Conservation (phyloP, 2,888 invertebrate species). For the Spisula subtruncata region DNA sequence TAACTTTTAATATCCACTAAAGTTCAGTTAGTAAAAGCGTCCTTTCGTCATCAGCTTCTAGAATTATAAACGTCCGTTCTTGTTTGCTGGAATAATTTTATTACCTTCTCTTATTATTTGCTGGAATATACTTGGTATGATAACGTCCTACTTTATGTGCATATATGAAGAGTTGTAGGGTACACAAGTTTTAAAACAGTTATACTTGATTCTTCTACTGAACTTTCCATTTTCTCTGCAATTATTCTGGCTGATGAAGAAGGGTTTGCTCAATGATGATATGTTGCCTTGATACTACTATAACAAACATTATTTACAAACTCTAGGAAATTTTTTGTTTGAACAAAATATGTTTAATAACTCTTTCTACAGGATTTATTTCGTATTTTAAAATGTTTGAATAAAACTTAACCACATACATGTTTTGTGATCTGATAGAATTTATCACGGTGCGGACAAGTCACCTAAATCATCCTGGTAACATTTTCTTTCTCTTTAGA, state of each 20-base stretch:
- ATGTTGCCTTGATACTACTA: background rate
- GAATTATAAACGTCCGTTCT: background rate
- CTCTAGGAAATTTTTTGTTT: too few species aligned
- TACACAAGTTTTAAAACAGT: too few species aligned
- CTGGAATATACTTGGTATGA: too few species aligned
- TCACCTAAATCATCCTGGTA: slow-evolving; percentile 51
- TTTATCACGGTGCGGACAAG: slow-evolving; percentile 63
- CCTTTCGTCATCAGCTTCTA: background rate
- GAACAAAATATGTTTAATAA: too few species aligned
- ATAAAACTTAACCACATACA: slow-evolving; percentile 19
- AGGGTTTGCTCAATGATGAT: background rate
- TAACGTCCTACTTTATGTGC: too few species aligned
- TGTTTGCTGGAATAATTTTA: background rate
- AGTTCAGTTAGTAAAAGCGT: background rate
- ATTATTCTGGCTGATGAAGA: background rate
- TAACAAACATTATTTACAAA: too few species aligned
- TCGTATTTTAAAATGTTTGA: slow-evolving; percentile 19
- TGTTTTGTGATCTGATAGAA: slow-evolving; percentile 55
- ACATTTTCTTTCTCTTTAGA: slow-evolving; percentile 46
- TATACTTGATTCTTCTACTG: too few species aligned
- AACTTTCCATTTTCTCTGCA: background rate
- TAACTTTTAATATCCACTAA: background rate
- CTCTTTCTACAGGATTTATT: background rate
- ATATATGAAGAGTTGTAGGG: too few species aligned
- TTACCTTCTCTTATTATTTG: background rate